Conservation (phyloP, 1,140 invertebrate genomes). For the Tachypleus tridentatus region DNA sequence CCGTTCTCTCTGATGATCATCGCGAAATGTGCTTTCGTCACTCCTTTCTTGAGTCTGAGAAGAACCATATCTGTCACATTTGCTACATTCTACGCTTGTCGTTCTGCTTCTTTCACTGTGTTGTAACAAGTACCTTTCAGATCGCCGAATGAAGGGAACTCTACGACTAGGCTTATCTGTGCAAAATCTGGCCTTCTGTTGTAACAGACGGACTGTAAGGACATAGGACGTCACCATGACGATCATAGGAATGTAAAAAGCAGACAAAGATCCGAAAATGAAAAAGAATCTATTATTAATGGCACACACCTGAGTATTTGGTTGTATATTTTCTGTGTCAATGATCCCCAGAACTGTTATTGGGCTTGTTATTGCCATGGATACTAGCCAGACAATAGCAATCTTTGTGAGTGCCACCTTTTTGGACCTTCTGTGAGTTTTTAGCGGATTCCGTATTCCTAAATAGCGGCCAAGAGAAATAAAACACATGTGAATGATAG, state of each 20-base stretch:
- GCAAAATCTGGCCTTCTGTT: conserved; percentile 37
- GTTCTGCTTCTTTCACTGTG: too few relatives aligned
- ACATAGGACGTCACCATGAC: conserved; percentile 91
- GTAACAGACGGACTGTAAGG: conserved; percentile 68
- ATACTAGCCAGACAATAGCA: conserved; percentile 67
- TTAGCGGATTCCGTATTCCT: conserved; percentile 78
- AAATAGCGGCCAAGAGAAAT: conserved; percentile 86
- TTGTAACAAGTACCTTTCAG: conserved; percentile 37
- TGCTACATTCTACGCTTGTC: conserved; percentile 13
- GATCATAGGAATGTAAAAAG: conserved; percentile 87
- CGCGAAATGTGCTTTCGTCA: too few relatives aligned
- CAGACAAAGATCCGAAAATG: conserved; percentile 80
- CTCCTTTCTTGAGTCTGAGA: too few relatives aligned
- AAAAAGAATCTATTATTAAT: conserved; percentile 79
- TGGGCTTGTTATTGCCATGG: conserved; percentile 72
- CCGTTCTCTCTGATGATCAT: too few relatives aligned
- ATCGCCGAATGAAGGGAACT: conserved; percentile 37
- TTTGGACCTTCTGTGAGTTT: conserved; percentile 46
- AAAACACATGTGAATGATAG: conserved; percentile 95
- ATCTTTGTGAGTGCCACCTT: conserved; percentile 55
- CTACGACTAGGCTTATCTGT: conserved; percentile 15
- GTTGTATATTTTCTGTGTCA: conserved; percentile 62
- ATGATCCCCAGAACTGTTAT: conserved; percentile 65
- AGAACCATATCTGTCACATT: conserved; percentile 1
- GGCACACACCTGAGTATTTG: conserved; percentile 54